Evolutionary conservation across 2,797 vertebrate genomes (phyloP).

Genomic region (Argyrosomus regius): DNA sequence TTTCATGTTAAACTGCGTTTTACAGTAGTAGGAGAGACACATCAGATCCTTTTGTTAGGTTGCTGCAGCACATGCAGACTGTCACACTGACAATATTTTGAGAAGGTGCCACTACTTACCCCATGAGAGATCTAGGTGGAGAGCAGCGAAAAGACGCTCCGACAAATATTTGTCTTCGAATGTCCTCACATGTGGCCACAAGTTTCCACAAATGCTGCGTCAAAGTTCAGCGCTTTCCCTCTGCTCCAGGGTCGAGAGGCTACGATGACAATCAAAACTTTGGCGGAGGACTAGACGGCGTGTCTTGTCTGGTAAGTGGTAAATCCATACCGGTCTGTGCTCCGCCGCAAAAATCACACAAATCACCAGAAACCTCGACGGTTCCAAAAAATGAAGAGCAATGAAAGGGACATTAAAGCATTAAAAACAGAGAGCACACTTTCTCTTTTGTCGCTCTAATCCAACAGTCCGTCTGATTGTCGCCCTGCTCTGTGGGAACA

Average conservation of each 20-base stretch:
- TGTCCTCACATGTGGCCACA: slow-evolving; percentile 66
- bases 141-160: slow-evolving; percentile 53
- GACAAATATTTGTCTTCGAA: slow-evolving; percentile 47
- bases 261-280: slow-evolving; percentile 76
- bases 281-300: slow-evolving; percentile 41
- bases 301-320: slow-evolving; percentile 59
- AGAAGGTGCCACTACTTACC: slow-evolving; percentile 74
- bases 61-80: slow-evolving; percentile 26
- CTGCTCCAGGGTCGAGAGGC: slow-evolving; percentile 15
- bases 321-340: slow-evolving; percentile 74
- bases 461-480: slow-evolving; percentile 64
- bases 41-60: slow-evolving; percentile 43
- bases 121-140: slow-evolving; percentile 78
- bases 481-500: slow-evolving; percentile 70
- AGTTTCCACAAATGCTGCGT: slow-evolving; percentile 38
- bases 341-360: slow-evolving; percentile 31
- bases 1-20: background rate
- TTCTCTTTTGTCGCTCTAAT: slow-evolving; percentile 72
- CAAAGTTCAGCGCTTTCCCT: slow-evolving; percentile 37
- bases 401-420: slow-evolving; percentile 4
- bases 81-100: slow-evolving; percentile 5
- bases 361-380: background rate
- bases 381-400: background rate
- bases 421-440: slow-evolving; percentile 44
- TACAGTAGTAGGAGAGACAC: background rate